Conservation (phyloP, 1,140 invertebrate species). For the Micrasema minimum region DNA sequence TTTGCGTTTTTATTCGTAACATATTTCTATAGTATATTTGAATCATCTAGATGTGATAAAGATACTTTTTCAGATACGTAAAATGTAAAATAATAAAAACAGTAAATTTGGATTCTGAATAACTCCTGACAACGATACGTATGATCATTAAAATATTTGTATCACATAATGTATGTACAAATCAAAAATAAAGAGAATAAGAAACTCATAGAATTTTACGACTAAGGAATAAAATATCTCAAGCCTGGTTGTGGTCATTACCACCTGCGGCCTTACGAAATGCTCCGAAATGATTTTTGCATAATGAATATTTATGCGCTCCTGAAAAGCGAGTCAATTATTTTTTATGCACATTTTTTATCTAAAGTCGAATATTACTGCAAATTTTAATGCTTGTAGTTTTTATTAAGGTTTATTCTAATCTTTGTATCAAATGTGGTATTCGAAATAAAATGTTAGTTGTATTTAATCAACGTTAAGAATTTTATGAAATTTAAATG, state of each 20-base stretch:
- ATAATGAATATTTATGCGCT: conserved; percentile 33
- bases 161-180: no score
- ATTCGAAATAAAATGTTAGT: conserved; percentile 4
- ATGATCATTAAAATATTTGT: no score
- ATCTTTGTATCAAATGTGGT: conserved; percentile 20
- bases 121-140: no score
- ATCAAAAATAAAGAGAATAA: no score
- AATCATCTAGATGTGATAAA: no score
- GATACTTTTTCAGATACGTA: no score
- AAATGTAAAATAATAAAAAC: no score
- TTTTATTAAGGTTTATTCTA: conserved; percentile 5
- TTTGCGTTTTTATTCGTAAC: no score
- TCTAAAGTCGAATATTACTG: conserved; percentile 21
- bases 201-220: conserved; percentile 5
- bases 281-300: conserved; percentile 24
- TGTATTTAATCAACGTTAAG: conserved; percentile 20
- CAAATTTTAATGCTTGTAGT: conserved; percentile 29
- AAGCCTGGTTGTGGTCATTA: conserved; percentile 2
- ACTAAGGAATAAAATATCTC: conserved; percentile 5
- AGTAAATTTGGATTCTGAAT: no score
- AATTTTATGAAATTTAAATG: no score
- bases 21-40: no score
- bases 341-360: conserved; percentile 28
- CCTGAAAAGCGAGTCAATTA: conserved; percentile 32
- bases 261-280: conserved; percentile 27